Evolutionary conservation across 2,113 vertebrate genomes (phyloP).

Genomic region (Lophotis ruficrista): DNA sequence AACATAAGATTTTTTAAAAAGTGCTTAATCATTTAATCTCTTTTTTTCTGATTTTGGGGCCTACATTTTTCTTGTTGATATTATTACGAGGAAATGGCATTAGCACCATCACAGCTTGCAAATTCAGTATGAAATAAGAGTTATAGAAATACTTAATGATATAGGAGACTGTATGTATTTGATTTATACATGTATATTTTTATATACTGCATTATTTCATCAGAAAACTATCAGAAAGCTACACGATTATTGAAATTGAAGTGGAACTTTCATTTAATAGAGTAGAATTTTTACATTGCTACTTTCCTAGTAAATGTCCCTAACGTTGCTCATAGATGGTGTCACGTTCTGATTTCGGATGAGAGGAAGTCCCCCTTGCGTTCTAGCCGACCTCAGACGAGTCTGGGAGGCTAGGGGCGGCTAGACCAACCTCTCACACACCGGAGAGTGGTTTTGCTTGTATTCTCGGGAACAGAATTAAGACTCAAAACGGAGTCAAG

Average conservation of each 20-base stretch:
- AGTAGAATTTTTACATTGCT: not conserved
- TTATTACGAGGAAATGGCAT: not conserved
- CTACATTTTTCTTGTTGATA: not conserved
- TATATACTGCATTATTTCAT: not conserved
- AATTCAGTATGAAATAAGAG: not conserved
- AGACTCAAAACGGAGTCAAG: no score
- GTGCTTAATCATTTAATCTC: not conserved
- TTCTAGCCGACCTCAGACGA: no score
- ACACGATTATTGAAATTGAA: not conserved
- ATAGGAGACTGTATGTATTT: not conserved
- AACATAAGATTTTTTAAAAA: not conserved
- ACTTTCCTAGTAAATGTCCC: not conserved
- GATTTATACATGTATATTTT: not conserved
- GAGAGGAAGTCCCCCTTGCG: no score
- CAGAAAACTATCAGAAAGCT: not conserved
- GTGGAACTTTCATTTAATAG: not conserved
- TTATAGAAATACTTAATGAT: not conserved
- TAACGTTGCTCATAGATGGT: not conserved
- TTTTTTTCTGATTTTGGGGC: not conserved
- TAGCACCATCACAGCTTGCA: not conserved
- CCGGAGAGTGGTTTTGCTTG: no score
- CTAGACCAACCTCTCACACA: no score
- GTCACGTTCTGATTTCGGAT: no score
- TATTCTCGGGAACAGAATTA: no score
- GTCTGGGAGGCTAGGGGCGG: no score